phyloP scores from a whole-genome alignment of 2,797 vertebrate genomes.

The Danio albolineatus region DNA sequence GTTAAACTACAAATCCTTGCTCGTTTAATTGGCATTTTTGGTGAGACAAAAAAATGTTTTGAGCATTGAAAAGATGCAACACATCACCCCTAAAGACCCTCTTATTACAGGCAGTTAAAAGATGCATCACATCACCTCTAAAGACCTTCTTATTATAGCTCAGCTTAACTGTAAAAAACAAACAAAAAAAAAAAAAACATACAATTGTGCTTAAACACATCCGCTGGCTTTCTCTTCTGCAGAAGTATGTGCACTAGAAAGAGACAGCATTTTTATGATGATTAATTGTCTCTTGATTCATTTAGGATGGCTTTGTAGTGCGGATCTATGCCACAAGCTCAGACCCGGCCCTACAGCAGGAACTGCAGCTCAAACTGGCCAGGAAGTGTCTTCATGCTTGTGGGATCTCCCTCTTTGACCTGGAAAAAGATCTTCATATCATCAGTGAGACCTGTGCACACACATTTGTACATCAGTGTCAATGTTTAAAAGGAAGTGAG shows the following conservation, averaged over 20 bases:
- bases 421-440: conserved; percentile 98
- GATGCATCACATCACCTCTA: not conserved
- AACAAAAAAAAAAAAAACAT: no score
- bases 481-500: not conserved
- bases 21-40: not conserved
- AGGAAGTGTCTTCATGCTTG: conserved; percentile 98
- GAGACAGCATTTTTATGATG: not conserved
- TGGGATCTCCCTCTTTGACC: conserved; percentile 96
- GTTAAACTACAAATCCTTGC: not conserved
- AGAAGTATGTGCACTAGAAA: not conserved
- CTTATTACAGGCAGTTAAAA: not conserved
- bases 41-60: not conserved
- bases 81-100: not conserved
- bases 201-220: not conserved
- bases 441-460: conserved; percentile 87
- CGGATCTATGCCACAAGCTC: conserved; percentile 96
- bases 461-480: not conserved
- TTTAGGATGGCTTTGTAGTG: conserved; percentile 97
- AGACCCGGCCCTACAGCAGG: conserved; percentile 95
- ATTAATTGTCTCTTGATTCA: conserved; percentile 34
- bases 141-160: not conserved
- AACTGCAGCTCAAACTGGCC: conserved; percentile 97
- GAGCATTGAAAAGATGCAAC: not conserved
- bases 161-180: not conserved
- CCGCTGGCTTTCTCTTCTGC: not conserved